Base-by-base conservation (phyloP, 2,797 vertebrate genomes). In the Microctenopoma steveboyesi region DNA sequence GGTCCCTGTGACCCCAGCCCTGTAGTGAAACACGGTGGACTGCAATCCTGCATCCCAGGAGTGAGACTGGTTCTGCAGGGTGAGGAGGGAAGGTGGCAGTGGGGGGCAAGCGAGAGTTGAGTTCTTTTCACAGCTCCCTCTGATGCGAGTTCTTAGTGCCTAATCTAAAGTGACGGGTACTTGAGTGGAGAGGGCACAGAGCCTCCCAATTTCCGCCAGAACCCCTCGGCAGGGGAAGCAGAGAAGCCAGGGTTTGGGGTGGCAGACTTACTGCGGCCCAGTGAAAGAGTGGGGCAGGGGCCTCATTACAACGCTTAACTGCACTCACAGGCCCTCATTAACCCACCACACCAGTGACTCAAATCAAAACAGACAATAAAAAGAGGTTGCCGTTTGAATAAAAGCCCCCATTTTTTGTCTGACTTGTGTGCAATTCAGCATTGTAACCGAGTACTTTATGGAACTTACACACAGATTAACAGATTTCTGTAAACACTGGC, bases 81-180 rank as follows among this genome's bases (percentile, higher is more conserved):
- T 72, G 69, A 82, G n/a, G 72, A 77, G 69, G 69, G 71, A 45
- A 73, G 74, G 83, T 71, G 81, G 77, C 54, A 73, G 43, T 16
- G 30, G 72, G 81, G 72, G 68, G 71, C 63, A 45, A 84, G 88
- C 81, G 73, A 76, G 79, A 86, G 91, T 89, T 91, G 84, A 89
- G 86, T 78, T 88, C 85, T 92, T 94, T 94, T 93, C 93, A 93
- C 92, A 91, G 92, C 91, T 94, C 85, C 81, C 70, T 82, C 88
- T 76, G 75, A 88, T 72, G 52, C 85, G 87, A 89, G 84, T 79
- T 69, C 76, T 78, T 4, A 46, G 68, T 14, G 76, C 84, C 85
- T 94, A 94, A 94, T 94, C 86, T 79, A 83, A 93, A 90, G 85
- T 93, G 94, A 94, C 91, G 86, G 90, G 80, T 90, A 89, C 90